Base-by-base conservation (phyloP, 2,888 invertebrate species). In the Resseliella maxima region DNA sequence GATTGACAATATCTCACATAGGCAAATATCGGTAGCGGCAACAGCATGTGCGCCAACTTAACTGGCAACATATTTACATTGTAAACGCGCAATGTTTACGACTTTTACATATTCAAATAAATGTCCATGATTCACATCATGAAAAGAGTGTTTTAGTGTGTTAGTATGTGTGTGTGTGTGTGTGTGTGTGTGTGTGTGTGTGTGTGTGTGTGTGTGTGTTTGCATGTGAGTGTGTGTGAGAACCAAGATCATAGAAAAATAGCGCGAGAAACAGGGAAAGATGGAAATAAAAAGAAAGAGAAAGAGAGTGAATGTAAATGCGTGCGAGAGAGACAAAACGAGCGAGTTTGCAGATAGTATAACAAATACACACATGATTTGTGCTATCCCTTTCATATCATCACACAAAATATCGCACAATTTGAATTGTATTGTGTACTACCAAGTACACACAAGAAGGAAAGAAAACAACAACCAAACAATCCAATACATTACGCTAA, bases 71-170 rank as follows among this genome's bases (percentile, higher is more conserved):
- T 59, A 27, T 59, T 59, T 59, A 59, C 24, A 59, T 24, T 59
- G 59, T 59, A 27, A 59, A 27, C 72, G 72, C 72, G 72, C 72
- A 72, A 72, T 72, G 72, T 72, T 72, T 72, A 72, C 72, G 72
- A 72, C 72, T 72, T 72, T 72, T 72, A 35, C 31, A 8, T 72
- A 31, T 72, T 72, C 72, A 72, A 72, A 31, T 72, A 72, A n/a
- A 72, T 72, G n/a, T 72, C 72, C 72, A 72, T 31, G 72, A 31
- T 72, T 72, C 31, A 72, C 12, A 72, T 15, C n/a, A n/a, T n/a
- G n/a, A n/a, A n/a, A n/a, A n/a, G n/a, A n/a, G n/a, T n/a, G n/a
- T n/a, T n/a, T n/a, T n/a, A n/a, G n/a, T 50, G 6, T 18, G 2
- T 21, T 18, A 50, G 18, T 18, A 18, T 8, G 41, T 8, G 41